Evolutionary conservation across 2,888 invertebrate genomes (phyloP).

Genomic region (Nomada lathburiana): DNA sequence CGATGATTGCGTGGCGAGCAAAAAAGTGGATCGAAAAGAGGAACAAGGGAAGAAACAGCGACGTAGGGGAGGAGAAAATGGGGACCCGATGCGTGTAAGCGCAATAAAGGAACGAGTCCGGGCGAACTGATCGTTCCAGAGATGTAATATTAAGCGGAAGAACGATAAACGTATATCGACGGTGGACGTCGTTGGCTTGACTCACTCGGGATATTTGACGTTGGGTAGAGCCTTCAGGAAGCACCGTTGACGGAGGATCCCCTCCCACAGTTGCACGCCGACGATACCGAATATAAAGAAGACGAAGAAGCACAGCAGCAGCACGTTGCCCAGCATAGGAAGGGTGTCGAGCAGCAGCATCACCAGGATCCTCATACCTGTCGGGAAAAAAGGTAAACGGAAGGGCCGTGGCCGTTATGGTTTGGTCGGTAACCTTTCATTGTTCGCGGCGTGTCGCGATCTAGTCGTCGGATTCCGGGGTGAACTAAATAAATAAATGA

Average conservation of each 20-base stretch:
- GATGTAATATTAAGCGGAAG: not conserved
- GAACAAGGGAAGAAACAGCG: not conserved
- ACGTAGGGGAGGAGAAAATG: constrained; percentile 7
- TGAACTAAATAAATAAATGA: constrained; percentile 21
- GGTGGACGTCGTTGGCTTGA: constrained; percentile 72
- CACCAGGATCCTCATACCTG: constrained; percentile 99
- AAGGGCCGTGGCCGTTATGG: not conserved
- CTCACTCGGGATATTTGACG: constrained; percentile 91
- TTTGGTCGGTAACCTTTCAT: not conserved
- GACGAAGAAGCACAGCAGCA: constrained; percentile 99
- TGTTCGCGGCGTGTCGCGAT: constrained; percentile 14
- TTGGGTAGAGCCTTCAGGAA: constrained; percentile 91
- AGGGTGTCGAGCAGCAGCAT: constrained; percentile 99
- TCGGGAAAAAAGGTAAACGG: not conserved
- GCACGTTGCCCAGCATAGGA: constrained; percentile 99
- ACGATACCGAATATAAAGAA: constrained; percentile 99
- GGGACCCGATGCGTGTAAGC: constrained; percentile 43
- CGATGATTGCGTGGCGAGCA: constrained; percentile 23
- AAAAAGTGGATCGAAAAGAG: constrained; percentile 13
- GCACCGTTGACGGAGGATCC: constrained; percentile 97
- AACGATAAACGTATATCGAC: constrained; percentile 2
- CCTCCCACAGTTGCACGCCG: constrained; percentile 99
- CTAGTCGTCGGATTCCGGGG: not conserved
- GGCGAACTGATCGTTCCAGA: constrained; percentile 3
- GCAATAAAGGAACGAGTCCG: constrained; percentile 23